phyloP scores from a whole-genome alignment of 2,888 invertebrate genomes.

The Lamellibrachia columna region DNA sequence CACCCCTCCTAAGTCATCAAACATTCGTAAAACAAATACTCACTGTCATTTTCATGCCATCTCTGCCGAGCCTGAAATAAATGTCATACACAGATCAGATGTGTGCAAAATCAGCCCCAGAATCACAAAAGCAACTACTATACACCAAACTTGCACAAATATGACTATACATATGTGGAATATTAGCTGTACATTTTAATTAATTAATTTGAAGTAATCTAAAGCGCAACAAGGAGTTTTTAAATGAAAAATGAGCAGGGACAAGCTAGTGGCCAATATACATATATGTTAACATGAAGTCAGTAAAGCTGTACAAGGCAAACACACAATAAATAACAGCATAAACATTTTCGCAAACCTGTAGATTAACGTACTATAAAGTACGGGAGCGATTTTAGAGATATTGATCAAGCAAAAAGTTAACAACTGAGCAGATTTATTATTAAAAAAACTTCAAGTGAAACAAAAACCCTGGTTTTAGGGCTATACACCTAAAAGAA shows the following conservation, averaged over 20 bases:
- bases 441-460: too few relatives aligned
- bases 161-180: neutral
- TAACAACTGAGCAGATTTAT: too few relatives aligned
- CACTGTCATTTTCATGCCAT: conserved; percentile 60
- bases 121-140: too few relatives aligned
- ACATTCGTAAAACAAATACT: conserved; percentile 30
- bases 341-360: neutral
- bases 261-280: neutral
- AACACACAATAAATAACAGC: too few relatives aligned
- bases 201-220: neutral
- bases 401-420: too few relatives aligned
- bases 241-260: neutral
- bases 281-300: too few relatives aligned
- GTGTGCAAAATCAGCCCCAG: too few relatives aligned
- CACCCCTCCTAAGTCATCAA: too few relatives aligned
- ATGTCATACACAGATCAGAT: neutral
- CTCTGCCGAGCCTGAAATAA: conserved; percentile 50
- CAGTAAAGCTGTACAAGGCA: too few relatives aligned
- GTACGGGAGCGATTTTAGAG: too few relatives aligned
- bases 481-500: too few relatives aligned
- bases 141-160: neutral
- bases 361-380: neutral
- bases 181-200: neutral
- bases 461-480: too few relatives aligned
- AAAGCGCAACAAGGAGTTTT: neutral